Percentiles rank a stretch among this genome's conserved stretches.
Evolutionary conservation across 2,888 invertebrate genomes (phyloP).

Genomic region (Acheta domesticus): DNA sequence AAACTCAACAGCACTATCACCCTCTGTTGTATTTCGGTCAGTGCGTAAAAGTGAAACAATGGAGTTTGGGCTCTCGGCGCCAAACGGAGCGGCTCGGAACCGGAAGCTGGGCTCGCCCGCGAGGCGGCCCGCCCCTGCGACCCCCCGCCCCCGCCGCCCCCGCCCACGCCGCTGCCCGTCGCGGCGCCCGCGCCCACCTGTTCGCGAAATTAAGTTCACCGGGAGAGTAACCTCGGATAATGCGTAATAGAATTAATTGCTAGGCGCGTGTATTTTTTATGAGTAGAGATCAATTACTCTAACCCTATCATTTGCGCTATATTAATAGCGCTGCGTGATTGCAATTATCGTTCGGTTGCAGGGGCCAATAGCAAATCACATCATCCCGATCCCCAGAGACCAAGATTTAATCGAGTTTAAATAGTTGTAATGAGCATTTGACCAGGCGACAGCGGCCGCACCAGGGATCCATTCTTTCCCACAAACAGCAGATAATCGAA

Average conservation of each 20-base stretch:
- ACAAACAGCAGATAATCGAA: slow-evolving; percentile 2
- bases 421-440: slow-evolving; percentile 18
- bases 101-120: too few relatives aligned
- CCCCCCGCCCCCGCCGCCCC: too few relatives aligned
- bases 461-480: slow-evolving; percentile 3
- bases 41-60: too few relatives aligned
- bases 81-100: too few relatives aligned
- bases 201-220: not conserved
- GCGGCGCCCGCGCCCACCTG: not conserved
- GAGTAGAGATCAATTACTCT: slow-evolving; percentile 3
- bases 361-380: slow-evolving; percentile 5
- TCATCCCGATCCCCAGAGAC: not conserved
- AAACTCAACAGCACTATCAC: too few relatives aligned
- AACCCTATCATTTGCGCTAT: slow-evolving; percentile 18
- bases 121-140: too few relatives aligned
- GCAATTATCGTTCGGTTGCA: slow-evolving; percentile 1
- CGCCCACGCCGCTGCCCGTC: too few relatives aligned
- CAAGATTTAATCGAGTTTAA: slow-evolving; percentile 18
- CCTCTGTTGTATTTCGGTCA: too few relatives aligned
- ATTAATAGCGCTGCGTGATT: slow-evolving; percentile 1
- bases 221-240: slow-evolving; percentile 9
- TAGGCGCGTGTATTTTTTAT: slow-evolving; percentile 1
- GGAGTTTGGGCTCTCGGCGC: too few relatives aligned
- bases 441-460: not conserved
- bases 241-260: slow-evolving; percentile 11